These are phyloP conservation scores for Pholis gunnellus DNA, from an alignment of 2,113 vertebrate genomes.

Conservation along the genomic window DNA sequence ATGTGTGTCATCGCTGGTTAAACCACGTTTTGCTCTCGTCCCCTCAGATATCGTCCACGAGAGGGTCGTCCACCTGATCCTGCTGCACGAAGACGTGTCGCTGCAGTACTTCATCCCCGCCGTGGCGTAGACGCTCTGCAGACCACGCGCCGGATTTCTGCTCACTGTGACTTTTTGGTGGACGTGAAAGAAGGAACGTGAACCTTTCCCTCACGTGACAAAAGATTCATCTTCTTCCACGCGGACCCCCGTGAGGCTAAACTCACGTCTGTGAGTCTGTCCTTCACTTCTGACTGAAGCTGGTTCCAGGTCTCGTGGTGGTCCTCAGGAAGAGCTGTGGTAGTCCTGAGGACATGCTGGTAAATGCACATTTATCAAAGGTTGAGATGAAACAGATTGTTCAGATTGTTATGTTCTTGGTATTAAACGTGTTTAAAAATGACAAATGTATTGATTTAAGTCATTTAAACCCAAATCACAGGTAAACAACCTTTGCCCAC, in stretches of 20 bases:
- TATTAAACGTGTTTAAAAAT: not conserved
- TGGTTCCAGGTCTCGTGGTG: not conserved
- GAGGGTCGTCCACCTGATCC: constrained; percentile 80
- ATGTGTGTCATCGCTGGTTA: not conserved
- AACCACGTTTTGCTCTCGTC: not conserved
- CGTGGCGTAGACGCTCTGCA: constrained; percentile 58
- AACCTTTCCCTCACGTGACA: not conserved
- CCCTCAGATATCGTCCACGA: constrained; percentile 80
- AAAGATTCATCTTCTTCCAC: not conserved
- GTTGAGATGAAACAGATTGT: too few species aligned
- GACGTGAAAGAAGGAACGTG: not conserved
- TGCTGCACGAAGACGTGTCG: constrained; percentile 84
- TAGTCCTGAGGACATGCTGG: too few species aligned
- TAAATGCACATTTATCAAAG: not conserved
- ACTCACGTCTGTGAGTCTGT: not conserved
- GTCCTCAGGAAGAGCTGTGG: not conserved
- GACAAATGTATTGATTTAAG: not conserved
- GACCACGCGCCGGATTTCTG: too few species aligned
- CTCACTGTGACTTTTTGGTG: not conserved
- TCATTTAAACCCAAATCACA: not conserved
- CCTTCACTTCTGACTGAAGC: not conserved
- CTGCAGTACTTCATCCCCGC: constrained; percentile 86
- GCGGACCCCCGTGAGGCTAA: not conserved
- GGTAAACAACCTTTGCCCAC: too few species aligned
- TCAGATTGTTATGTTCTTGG: not conserved